These are phyloP conservation scores for Trichonephila clavipes DNA, from an alignment of 1,140 invertebrate genomes.

Conservation along the genomic window DNA sequence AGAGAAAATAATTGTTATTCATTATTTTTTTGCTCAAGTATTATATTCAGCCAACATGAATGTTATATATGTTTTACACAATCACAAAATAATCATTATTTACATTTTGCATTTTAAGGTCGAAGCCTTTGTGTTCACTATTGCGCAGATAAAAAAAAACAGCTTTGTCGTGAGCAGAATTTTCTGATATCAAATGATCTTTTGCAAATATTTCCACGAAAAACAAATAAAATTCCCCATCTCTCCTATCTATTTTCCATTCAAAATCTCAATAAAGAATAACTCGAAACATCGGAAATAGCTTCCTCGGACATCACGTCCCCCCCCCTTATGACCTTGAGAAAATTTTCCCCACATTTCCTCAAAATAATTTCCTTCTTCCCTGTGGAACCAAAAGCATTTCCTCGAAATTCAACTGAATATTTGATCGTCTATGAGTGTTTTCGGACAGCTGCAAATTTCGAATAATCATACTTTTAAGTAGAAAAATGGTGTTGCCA, in stretches of 20 bases:
- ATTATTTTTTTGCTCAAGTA: too few species aligned
- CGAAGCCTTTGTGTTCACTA: too few species aligned
- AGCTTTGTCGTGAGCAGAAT: too few species aligned
- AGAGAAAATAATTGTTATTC: too few species aligned
- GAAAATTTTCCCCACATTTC: neutral
- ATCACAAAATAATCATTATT: too few species aligned
- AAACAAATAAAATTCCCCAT: neutral
- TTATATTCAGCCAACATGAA: too few species aligned
- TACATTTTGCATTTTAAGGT: too few species aligned
- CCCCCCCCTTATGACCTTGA: neutral
- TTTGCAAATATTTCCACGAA: neutral
- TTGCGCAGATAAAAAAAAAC: too few species aligned
- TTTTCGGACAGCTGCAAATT: constrained; percentile 1
- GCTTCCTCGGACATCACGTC: neutral
- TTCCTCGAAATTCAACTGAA: neutral
- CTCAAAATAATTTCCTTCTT: constrained; percentile 19
- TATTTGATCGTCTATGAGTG: neutral
- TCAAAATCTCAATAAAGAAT: neutral
- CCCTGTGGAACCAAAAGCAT: neutral
- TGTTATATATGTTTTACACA: too few species aligned
- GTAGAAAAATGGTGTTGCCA: neutral
- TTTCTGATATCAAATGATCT: neutral
- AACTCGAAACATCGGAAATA: neutral
- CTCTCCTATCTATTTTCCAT: neutral
- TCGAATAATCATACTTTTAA: neutral